These are phyloP conservation scores for Pionites leucogaster DNA, from an alignment of 2,113 vertebrate genomes.

Conservation along the genomic window DNA sequence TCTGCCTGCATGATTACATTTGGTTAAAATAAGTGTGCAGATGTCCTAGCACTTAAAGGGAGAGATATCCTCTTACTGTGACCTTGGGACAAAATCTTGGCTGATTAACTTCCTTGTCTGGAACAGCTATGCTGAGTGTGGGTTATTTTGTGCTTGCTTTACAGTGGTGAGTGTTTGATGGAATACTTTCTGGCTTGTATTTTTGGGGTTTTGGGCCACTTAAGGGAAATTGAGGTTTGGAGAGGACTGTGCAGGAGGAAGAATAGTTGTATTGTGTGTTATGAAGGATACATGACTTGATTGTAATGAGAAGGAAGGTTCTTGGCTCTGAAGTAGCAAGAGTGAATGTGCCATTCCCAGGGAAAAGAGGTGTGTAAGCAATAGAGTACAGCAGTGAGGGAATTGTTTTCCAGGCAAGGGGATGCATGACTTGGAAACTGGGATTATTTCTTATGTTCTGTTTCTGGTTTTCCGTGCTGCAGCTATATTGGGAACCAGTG, in stretches of 20 bases:
- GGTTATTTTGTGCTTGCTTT: slow-evolving; percentile 36
- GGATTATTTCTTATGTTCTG: not conserved
- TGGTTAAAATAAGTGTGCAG: not conserved
- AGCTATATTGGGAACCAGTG: not conserved
- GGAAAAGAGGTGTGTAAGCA: not conserved
- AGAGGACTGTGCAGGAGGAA: not conserved
- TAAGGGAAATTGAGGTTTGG: not conserved
- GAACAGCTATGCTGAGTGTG: not conserved
- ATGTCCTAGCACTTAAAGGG: not conserved
- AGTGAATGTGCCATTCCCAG: not conserved
- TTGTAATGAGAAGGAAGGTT: not conserved
- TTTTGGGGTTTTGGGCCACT: rapidly evolving
- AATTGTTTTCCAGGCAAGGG: not conserved
- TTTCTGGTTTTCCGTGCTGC: not conserved
- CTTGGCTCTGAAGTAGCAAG: not conserved
- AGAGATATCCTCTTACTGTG: not conserved
- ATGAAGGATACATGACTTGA: not conserved
- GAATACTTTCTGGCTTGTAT: not conserved
- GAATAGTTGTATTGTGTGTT: not conserved
- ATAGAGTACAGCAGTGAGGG: not conserved
- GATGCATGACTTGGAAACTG: not conserved
- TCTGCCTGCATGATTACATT: not conserved
- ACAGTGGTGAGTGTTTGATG: not conserved
- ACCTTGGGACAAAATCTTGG: slow-evolving; percentile 50
- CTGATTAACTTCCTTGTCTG: slow-evolving; percentile 27